These are phyloP conservation scores for Archips xylosteana DNA, from an alignment of 2,888 invertebrate species.

Conservation along the genomic window DNA sequence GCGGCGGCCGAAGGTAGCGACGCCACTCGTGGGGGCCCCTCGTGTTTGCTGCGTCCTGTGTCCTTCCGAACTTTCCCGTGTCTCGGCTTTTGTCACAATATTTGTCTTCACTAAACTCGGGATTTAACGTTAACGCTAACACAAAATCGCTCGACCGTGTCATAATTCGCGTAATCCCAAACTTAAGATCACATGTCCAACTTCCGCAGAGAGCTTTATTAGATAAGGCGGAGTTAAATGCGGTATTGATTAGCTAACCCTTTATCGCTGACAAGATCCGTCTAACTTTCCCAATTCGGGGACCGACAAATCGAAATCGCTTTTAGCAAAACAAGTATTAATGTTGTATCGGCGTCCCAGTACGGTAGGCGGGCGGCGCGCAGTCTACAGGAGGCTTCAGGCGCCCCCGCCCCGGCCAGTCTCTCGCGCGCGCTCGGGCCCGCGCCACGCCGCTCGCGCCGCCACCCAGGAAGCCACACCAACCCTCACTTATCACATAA, in stretches of 20 bases:
- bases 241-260: constrained; percentile 76
- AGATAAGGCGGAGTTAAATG: constrained; percentile 46
- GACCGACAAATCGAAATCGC: constrained; percentile 84
- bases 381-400: constrained; percentile 59
- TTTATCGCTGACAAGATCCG: constrained; percentile 83
- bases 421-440: constrained; percentile 65
- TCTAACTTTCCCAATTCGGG: constrained; percentile 81
- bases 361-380: constrained; percentile 67
- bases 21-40: constrained; percentile 42
- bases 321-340: constrained; percentile 85
- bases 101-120: constrained; percentile 68
- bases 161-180: constrained; percentile 31
- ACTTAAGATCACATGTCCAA: constrained; percentile 35
- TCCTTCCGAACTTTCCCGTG: constrained; percentile 61
- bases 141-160: constrained; percentile 35
- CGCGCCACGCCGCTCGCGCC: constrained; percentile 62
- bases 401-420: constrained; percentile 76
- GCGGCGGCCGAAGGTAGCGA: constrained; percentile 21
- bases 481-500: constrained; percentile 61
- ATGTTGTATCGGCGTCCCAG: constrained; percentile 81
- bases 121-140: constrained; percentile 48
- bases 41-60: constrained; percentile 60
- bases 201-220: constrained; percentile 33
- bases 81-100: constrained; percentile 75
- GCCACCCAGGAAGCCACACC: constrained; percentile 52